A percentile compares a stretch with the other conserved stretches of the same genome.
Conservation (phyloP, 1,140 invertebrate genomes). For the Bombus affinis region DNA sequence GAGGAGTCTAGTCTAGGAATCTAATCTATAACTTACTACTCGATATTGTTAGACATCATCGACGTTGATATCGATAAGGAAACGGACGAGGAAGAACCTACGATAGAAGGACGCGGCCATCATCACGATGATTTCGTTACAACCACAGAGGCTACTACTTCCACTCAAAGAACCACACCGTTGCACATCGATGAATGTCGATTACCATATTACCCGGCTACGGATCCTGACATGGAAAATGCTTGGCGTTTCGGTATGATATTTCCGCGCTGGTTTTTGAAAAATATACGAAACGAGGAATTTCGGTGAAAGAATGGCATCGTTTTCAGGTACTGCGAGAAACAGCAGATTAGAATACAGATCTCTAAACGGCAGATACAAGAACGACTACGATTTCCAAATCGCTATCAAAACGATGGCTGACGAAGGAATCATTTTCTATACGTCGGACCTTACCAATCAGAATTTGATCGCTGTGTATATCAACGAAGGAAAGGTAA, state of each 20-base stretch:
- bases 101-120: constrained; percentile 52
- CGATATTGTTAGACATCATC: constrained; percentile 64
- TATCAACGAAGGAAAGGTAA: constrained; percentile 90
- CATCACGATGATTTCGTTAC: constrained; percentile 49
- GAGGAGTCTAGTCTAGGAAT: neutral
- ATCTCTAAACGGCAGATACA: constrained; percentile 84
- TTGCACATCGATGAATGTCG: constrained; percentile 74
- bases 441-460: constrained; percentile 87
- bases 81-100: constrained; percentile 60
- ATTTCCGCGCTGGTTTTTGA: constrained; percentile 9
- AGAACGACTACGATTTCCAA: constrained; percentile 88
- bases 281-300: neutral
- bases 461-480: constrained; percentile 89
- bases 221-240: constrained; percentile 73
- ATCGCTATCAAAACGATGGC: constrained; percentile 92
- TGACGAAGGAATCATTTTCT: constrained; percentile 93
- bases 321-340: constrained; percentile 84
- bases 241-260: constrained; percentile 83
- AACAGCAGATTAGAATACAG: constrained; percentile 90
- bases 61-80: constrained; percentile 65
- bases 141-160: constrained; percentile 35
- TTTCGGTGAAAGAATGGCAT: constrained; percentile 14
- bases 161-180: constrained; percentile 50
- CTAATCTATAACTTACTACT: neutral
- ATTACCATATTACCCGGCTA: constrained; percentile 76